Conservation (phyloP, 2,113 vertebrate species). For the Eurystomus gularis region DNA sequence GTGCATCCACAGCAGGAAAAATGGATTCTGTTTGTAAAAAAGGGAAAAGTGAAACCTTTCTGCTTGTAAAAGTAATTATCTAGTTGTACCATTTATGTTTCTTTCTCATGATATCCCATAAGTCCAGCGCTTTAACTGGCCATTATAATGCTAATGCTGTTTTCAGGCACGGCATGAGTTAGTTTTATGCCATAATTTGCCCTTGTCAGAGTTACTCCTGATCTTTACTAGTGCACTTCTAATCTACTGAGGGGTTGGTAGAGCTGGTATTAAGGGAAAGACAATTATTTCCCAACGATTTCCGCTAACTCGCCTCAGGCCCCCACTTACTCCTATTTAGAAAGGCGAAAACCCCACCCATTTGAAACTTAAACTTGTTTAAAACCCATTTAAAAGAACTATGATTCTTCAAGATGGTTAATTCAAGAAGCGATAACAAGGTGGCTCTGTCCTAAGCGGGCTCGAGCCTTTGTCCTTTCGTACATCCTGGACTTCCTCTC, state of each 20-base stretch:
- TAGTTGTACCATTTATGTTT: not conserved
- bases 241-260: not conserved
- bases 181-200: not conserved
- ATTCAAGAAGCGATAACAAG: not conserved
- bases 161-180: not conserved
- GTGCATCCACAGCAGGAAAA: not conserved
- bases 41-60: not conserved
- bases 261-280: not conserved
- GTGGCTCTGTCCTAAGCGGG: not conserved
- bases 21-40: accelerated
- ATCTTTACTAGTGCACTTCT: not conserved
- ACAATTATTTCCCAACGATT: not conserved
- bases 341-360: not conserved
- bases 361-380: not conserved
- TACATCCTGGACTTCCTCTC: not conserved
- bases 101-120: not conserved
- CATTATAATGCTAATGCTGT: not conserved
- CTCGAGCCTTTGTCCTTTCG: not conserved
- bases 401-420: not conserved
- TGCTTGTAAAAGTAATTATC: not conserved
- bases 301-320: not conserved
- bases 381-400: not conserved
- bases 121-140: not conserved
- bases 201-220: not conserved
- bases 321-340: not conserved